Evolutionary conservation across 1,140 invertebrate genomes (phyloP).

Genomic region (Caenorhabditis briggsae): DNA sequence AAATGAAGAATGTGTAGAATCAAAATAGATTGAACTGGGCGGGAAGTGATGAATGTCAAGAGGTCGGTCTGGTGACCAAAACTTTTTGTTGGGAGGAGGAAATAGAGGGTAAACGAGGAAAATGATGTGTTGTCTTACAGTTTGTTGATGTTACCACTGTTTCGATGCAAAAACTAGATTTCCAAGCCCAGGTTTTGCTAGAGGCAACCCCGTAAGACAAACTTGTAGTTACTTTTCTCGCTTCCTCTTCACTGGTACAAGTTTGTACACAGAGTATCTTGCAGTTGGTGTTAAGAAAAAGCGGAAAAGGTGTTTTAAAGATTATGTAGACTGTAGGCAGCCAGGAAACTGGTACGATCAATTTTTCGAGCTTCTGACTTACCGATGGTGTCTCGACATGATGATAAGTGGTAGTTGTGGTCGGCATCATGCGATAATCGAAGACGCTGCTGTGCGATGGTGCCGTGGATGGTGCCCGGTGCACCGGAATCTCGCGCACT

Average conservation of each 20-base stretch:
- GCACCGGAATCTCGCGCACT: constrained; percentile 75
- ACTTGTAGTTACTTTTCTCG: constrained; percentile 7
- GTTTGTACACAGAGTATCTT: background rate
- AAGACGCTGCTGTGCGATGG: constrained; percentile 59
- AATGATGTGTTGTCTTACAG: constrained; percentile 22
- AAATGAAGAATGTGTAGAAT: background rate
- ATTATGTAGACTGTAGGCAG: background rate
- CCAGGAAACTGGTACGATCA: background rate
- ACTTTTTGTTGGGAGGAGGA: background rate
- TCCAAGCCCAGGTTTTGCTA: background rate
- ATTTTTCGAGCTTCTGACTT: background rate
- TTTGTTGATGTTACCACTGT: constrained; percentile 5
- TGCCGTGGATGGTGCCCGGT: constrained; percentile 66
- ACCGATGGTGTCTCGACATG: constrained; percentile 53
- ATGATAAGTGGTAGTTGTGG: constrained; percentile 35
- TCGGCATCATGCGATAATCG: constrained; percentile 59
- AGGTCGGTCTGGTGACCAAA: constrained; percentile 39
- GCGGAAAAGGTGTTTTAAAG: background rate
- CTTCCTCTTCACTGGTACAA: background rate
- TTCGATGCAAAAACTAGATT: constrained; percentile 44
- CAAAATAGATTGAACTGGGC: background rate
- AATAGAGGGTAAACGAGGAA: background rate
- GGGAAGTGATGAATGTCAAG: constrained; percentile 31
- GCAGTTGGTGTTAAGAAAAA: constrained; percentile 15
- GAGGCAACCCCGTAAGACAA: background rate